Evolutionary conservation across 2,888 invertebrate genomes (phyloP), one percentile per base, ranked within the genome.

Genomic region (Sympetrum striolatum): DNA sequence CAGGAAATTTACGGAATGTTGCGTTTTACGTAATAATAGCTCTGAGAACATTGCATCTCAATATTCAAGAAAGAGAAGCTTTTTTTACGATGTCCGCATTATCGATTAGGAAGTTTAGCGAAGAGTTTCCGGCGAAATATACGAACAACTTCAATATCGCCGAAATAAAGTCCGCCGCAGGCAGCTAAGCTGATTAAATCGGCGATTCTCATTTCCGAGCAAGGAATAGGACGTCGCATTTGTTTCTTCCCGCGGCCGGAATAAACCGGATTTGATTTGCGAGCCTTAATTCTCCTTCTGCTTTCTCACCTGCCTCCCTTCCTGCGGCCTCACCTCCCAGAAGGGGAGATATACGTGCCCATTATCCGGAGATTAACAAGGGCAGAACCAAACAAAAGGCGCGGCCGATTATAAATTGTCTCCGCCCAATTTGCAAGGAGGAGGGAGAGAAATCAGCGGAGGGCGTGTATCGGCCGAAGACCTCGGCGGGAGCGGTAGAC

Each of bases 301-400:
- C 86, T 86, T 22, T 31, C 86, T 86, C 86, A 86, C 86, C 86
- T 86, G 86, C 58, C 86, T n/a, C 60, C 18, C 58, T 18, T 35
- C 35, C 58, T n/a, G n/a, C n/a, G n/a, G 15, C 53, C 31, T 8
- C 81, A 15, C 31, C 37, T 37, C 37, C 60, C 14, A 37, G 18
- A 37, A 86, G 60, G 64, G 58, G 35, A n/a, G 64, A 86, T 86
- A 86, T 60, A 37, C 86, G 35, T 37, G 37, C 60, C 86, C 86
- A 86, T 86, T 86, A 86, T 86, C 86, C 86, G 86, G 86, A 86
- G 86, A 86, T 86, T 86, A 86, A 86, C 86, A 86, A 86, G 86
- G 86, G 86, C 86, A 58, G 60, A 86, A 86, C 86, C 86, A 86
- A 86, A 86, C 86, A 86, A 86, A 86, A 60, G 86, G 86, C 60